Evolutionary conservation across 2,797 vertebrate species (phyloP).

Genomic region (Chaetophractus vellerosus): DNA sequence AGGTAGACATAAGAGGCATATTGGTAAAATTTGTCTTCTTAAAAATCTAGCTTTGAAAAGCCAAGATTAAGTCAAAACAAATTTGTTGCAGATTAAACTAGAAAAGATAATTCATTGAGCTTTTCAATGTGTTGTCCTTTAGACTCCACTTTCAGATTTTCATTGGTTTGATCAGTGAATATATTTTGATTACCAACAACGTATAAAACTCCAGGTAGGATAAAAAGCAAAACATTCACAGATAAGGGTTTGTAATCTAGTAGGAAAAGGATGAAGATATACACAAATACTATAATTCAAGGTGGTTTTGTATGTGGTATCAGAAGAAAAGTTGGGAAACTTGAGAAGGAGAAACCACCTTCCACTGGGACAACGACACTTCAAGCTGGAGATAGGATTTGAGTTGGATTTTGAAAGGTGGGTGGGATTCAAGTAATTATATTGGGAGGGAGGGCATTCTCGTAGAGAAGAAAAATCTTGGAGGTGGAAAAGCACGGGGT

Average conservation of each 20-base stretch:
- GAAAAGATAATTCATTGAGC: conserved; percentile 15
- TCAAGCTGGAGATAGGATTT: background rate
- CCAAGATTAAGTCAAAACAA: conserved; percentile 11
- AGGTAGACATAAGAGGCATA: background rate
- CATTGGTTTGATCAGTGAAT: background rate
- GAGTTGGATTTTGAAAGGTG: background rate
- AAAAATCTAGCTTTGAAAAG: conserved; percentile 19
- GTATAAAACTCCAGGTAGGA: background rate
- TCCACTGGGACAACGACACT: background rate
- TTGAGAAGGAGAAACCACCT: background rate
- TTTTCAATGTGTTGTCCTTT: background rate
- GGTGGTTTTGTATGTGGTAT: background rate
- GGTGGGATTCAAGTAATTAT: background rate
- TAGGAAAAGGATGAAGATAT: background rate
- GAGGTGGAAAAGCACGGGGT: background rate
- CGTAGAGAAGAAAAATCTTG: background rate
- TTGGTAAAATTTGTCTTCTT: background rate
- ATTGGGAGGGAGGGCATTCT: background rate
- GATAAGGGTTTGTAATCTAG: background rate
- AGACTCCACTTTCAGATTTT: conserved; percentile 42
- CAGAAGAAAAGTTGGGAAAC: background rate
- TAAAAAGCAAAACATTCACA: conserved; percentile 26
- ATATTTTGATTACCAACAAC: conserved; percentile 53
- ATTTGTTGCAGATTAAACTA: background rate
- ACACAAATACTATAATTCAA: background rate